Base-by-base conservation (phyloP, 2,113 vertebrate genomes). In the Nyctibius bracteatus region DNA sequence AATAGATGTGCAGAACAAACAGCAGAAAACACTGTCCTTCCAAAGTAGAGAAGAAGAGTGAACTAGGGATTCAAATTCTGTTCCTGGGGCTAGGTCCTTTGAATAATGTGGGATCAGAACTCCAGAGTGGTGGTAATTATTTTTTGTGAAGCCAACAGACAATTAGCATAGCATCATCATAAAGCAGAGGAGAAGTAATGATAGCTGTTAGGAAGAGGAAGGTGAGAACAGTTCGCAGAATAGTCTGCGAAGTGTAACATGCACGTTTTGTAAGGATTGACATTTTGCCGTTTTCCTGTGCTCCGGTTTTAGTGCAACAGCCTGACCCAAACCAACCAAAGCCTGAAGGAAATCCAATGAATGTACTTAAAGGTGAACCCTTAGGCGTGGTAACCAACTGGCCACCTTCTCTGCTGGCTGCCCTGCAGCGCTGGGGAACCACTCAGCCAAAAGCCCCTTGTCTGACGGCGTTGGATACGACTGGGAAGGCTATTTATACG, bases 301-400 rank as follows among this genome's bases (percentile, higher is more conserved):
- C 27, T 95, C 96, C 86, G 52, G 4, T 94, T 97, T 67, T 83
- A 99, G 99, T 99, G 94, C 99, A 99, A 96, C 99, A 99, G 72
- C 98, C 98, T 17, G 99, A 99, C 94, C 99, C 99, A 22, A 99
- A 99, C 96, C 99, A 99, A 97, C 99, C 99, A 33, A 99, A 98
- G 97, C 98, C 99, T 3, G 99, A 99, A 96, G 99, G 99, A 81
- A 97, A 97, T 43, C 98, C 98, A 90, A 98, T 98, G 97, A 98
- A 96, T 22, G 97, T 99, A 61, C 97, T 99, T 19, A 98, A 98
- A 51, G 99, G 99, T 31, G 99, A 99, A 19, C 98, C 98, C 24
- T 93, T 99, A 28, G 98, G 98, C 0, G 84, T 97, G 90, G 98
- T 98, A 52, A 97, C 98, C 51, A 98, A 98, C 75, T 98, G 99